Base-by-base conservation (phyloP, 2,113 vertebrate genomes). In the Abramis brama region DNA sequence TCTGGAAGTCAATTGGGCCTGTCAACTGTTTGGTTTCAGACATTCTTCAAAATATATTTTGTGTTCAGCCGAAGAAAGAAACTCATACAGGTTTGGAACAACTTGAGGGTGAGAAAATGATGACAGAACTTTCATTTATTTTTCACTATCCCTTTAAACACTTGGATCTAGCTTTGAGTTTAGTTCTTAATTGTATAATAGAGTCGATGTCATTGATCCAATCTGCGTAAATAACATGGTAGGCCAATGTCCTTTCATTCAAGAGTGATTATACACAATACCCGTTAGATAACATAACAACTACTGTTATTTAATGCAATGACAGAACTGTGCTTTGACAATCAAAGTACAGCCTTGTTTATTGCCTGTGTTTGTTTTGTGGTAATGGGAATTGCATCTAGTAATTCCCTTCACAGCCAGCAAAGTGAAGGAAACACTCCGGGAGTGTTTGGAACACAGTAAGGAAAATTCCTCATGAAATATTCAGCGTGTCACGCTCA, bases 161-260 rank as follows among this genome's bases (percentile, higher is more conserved):
- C 55, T 57, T 57, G 55, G 2, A 60, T 30, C 13, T 50, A 73
- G 66, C 9, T 17, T 36, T 85, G 55, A 62, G 77, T 39, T 36
- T 83, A 60, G 39, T 55, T 64, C 81, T 66, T 64, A 79, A 39
- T 66, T 77, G 43, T 10, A 74, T 62, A 78, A 64, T 55, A 15
- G 64, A 77, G 68, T 88, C 82, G n/a, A 85, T 88, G 64, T 21
- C 19, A 86, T 86, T 85, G 86, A 88, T 88, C 83, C 73, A 47
- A 17, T 6, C 77, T 55, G 55, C 47, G 36, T 55, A 43, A 83
- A 59, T 79, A 57, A 7, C 39, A 86, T 70, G 50, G 62, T 77
- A 47, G 23, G 76, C 55, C 55, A 57, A 57, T 23, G 55, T 62
- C 36, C 83, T 55, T 62, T 77, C 62, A 77, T 85, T 71, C 77